These are phyloP conservation scores for Germaria angustata DNA, from an alignment of 2,888 invertebrate species.

Conservation along the genomic window DNA sequence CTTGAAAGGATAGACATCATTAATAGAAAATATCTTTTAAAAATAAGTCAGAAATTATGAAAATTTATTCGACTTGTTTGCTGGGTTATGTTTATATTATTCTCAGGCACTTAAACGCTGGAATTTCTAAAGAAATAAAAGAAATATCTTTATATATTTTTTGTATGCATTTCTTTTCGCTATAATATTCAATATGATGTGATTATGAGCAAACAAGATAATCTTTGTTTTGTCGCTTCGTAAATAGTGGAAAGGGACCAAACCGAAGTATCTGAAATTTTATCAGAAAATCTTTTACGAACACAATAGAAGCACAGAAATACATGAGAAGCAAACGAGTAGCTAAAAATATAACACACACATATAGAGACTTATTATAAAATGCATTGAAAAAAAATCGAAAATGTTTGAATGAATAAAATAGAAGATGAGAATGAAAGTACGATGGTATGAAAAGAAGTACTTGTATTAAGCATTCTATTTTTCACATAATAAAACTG, in stretches of 20 bases:
- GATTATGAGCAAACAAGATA: constrained; percentile 64
- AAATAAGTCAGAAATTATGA: no score
- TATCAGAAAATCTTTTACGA: constrained; percentile 54
- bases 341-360: constrained; percentile 6
- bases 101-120: background rate
- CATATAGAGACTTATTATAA: constrained; percentile 10
- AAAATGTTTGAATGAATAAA: constrained; percentile 42
- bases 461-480: constrained; percentile 5
- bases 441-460: constrained; percentile 21
- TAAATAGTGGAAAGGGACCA: background rate
- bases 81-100: background rate
- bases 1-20: no score
- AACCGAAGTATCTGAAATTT: constrained; percentile 37
- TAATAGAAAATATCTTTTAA: no score
- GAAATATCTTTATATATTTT: background rate
- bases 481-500: constrained; percentile 49
- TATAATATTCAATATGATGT: constrained; percentile 53
- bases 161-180: constrained; percentile 22
- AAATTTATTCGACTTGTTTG: no score
- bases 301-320: constrained; percentile 39
- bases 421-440: constrained; percentile 35
- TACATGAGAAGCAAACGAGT: constrained; percentile 11
- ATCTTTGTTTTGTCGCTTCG: constrained; percentile 51
- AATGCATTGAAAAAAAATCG: background rate
- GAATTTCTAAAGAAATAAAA: background rate